Base-by-base conservation (phyloP, 2,113 vertebrate species). In the Trematomus loennbergii region DNA sequence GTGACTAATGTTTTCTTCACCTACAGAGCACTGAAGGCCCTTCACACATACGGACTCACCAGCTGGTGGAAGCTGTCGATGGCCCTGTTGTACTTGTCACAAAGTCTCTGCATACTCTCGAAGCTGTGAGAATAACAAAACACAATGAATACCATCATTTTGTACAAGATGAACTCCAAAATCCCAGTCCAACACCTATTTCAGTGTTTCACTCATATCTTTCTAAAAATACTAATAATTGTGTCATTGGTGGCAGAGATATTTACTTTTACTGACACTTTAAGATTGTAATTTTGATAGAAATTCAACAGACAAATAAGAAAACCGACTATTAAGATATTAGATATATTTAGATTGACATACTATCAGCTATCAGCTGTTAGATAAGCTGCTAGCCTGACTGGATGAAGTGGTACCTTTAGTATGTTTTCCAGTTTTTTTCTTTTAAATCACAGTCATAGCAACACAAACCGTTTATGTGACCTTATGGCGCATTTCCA, bases 61-160 rank as follows among this genome's bases (percentile, higher is more conserved):
- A 99, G 90, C 90, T 99, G 98, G 89, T 99, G 98, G 92, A 99
- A 99, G 96, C 98, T 99, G 93, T 99, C 98, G 5, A 99, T 99
- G 90, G 98, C 98, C 62, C 98, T 95, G 96, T 99, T 99, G 94
- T 99, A 99, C 88, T 99, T 99, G 92, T 99, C 98, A 88, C 98
- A 99, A 71, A 99, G 96, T 81, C 98, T 96, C 95, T 99, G 98
- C 98, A 99, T 99, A 93, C 98, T 99, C 85, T 99, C 98, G 61
- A 99, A 99, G 94, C 98, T 99, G 86, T 12, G 90, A 88, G 52
- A 2, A 4, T 0, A 45, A 68, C 22, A 66, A 63, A 12, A 63
- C 48, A 70, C 61, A 49, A 63, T 69, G 8, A 45, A 43, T 0
- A 72, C 0, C 46, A 46, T 52, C 1, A 57, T 50, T 17, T 54